These are phyloP conservation scores for Cichlasoma orientale DNA, from an alignment of 2,797 vertebrate species.

Conservation along the genomic window DNA sequence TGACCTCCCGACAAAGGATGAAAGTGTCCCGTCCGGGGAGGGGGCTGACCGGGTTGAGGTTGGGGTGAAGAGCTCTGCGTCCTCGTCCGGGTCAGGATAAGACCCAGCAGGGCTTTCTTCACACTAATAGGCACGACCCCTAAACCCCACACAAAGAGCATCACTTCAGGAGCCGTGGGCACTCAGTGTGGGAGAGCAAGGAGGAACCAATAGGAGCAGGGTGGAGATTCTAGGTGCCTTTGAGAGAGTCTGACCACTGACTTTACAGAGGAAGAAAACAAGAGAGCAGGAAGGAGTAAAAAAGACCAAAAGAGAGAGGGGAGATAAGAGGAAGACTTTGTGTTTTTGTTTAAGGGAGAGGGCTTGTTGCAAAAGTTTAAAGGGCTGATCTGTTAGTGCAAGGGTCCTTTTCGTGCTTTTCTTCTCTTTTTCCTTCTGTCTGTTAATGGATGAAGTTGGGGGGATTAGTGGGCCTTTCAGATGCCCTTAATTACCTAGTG, in stretches of 20 bases:
- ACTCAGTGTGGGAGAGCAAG: constrained; percentile 77
- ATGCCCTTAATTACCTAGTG: constrained; percentile 63
- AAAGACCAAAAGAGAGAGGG: constrained; percentile 56
- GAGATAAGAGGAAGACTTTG: constrained; percentile 71
- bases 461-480: constrained; percentile 59
- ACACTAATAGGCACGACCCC: constrained; percentile 81
- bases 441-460: constrained; percentile 51
- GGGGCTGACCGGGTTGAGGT: constrained; percentile 68
- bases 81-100: constrained; percentile 88
- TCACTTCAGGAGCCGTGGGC: constrained; percentile 80
- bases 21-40: constrained; percentile 88
- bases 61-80: constrained; percentile 82
- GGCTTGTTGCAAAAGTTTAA: constrained; percentile 72
- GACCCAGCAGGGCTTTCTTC: constrained; percentile 84
- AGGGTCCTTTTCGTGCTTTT: constrained; percentile 57
- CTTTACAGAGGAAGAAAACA: constrained; percentile 71
- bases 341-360: constrained; percentile 72
- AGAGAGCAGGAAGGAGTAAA: constrained; percentile 50
- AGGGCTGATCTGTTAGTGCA: constrained; percentile 64
- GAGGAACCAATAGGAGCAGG: constrained; percentile 67
- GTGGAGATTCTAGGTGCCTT: constrained; percentile 62
- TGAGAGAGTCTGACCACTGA: constrained; percentile 71
- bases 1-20: constrained; percentile 93
- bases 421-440: constrained; percentile 36
- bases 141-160: constrained; percentile 82